Base-by-base conservation (phyloP, 1,140 invertebrate genomes). In the Rhagoletis pomonella region DNA sequence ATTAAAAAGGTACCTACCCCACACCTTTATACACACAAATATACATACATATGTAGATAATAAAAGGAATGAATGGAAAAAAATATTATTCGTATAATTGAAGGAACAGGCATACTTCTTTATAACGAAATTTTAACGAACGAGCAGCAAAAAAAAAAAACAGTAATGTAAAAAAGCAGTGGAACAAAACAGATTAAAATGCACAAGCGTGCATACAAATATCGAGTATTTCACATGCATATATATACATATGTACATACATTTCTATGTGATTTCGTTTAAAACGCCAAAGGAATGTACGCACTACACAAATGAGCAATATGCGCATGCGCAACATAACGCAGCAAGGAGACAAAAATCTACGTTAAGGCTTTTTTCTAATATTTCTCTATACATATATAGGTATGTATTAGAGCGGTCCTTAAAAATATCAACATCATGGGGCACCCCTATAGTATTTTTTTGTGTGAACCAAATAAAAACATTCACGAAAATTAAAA, bases 1-100 rank as follows among this genome's bases (percentile, higher is more conserved):
- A 81, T 81, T 81, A 81, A 81, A 81, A 81, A 55, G 17, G n/a
- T 81, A 81, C 64, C 64, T 67, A 67, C 73, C 73, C 73, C 73
- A 81, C 73, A 58, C n/a, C 73, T 81, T 81, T 81, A 19, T 81
- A 10, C 7, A 12, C 29, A 67, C 1, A 19, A 19, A 42, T 77
- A 44, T 39, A 50, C 6, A 9, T 77, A 47, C 29, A 29, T 29
- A 29, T 29, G 29, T n/a, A 4, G n/a, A n/a, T 4, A 17, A 58
- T 29, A 4, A 14, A n/a, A 55, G n/a, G 10, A 55, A 47, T 10
- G 64, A 39, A 67, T 12, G 5, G 44, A 58, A 55, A 81, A 81
- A 14, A 29, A 81, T n/a, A 7, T 17, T 19, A 17, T 4, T 73
- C 12, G 14, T 73, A 73, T 47, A 73, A 73, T 73, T 73, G 67